Evolutionary conservation across 2,888 invertebrate genomes (phyloP).

Genomic region (Pteria penguin): DNA sequence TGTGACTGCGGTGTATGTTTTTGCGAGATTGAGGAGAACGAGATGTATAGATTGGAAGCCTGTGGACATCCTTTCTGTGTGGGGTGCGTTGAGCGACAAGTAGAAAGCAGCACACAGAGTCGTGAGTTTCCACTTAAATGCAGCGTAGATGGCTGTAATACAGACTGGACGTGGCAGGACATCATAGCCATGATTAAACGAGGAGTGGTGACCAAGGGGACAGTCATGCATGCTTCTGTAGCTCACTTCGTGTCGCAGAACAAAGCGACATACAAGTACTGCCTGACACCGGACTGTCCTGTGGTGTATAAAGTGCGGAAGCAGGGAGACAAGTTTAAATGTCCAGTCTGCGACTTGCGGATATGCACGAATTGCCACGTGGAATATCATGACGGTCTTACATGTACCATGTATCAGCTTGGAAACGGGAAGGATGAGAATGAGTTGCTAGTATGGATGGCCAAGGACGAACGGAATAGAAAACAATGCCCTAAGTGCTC

Average conservation of each 20-base stretch:
- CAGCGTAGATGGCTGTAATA: slow-evolving; percentile 60
- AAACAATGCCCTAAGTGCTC: slow-evolving; percentile 70
- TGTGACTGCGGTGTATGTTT: slow-evolving; percentile 68
- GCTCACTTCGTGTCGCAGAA: slow-evolving; percentile 57
- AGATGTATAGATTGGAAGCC: slow-evolving; percentile 66
- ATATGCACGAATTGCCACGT: slow-evolving; percentile 69
- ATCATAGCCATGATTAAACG: slow-evolving; percentile 44
- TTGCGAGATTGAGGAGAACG: slow-evolving; percentile 58
- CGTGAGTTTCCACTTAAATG: slow-evolving; percentile 69
- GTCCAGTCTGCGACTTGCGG: slow-evolving; percentile 56
- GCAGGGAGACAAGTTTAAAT: slow-evolving; percentile 51
- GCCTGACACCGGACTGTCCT: slow-evolving; percentile 72
- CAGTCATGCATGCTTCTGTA: slow-evolving; percentile 55
- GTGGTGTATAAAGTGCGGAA: slow-evolving; percentile 65
- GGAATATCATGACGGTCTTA: slow-evolving; percentile 67
- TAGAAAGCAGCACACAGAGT: slow-evolving; percentile 52
- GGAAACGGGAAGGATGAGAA: slow-evolving; percentile 46
- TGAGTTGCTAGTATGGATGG: slow-evolving; percentile 57
- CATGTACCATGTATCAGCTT: slow-evolving; percentile 62
- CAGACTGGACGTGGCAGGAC: slow-evolving; percentile 60
- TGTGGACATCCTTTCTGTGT: slow-evolving; percentile 75
- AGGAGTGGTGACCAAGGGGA: slow-evolving; percentile 39
- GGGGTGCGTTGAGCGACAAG: slow-evolving; percentile 58
- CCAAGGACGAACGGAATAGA: slow-evolving; percentile 52
- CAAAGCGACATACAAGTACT: slow-evolving; percentile 59